These are phyloP conservation scores for Trissonchulus latispiculum DNA, from an alignment of 2,888 invertebrate genomes.

Conservation along the genomic window DNA sequence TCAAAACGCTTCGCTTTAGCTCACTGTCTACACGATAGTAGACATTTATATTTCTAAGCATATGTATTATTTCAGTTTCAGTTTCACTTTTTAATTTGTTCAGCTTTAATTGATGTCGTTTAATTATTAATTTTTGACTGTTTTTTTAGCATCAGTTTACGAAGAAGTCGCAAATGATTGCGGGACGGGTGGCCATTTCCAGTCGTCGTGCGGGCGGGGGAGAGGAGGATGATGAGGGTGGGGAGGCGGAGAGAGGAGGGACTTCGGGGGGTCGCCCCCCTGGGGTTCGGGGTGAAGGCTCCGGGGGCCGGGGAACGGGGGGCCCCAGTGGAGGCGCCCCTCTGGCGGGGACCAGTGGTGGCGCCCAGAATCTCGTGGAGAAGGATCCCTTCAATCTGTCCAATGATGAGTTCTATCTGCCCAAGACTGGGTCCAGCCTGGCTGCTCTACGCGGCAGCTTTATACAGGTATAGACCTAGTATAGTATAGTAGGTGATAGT, in stretches of 20 bases:
- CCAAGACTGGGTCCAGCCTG: constrained; percentile 64
- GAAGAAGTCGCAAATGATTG: constrained; percentile 42
- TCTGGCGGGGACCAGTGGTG: too few species aligned
- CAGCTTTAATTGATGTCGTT: too few species aligned
- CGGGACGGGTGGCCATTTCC: constrained; percentile 41
- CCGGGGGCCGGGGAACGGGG: too few species aligned
- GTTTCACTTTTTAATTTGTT: too few species aligned
- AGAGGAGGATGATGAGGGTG: constrained; percentile 36
- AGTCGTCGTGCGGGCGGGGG: constrained; percentile 27
- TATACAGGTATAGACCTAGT: too few species aligned
- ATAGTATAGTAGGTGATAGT: too few species aligned
- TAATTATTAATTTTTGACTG: too few species aligned
- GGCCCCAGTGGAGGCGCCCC: too few species aligned
- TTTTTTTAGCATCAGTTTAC: constrained; percentile 33
- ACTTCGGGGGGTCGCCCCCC: background rate
- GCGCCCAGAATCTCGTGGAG: constrained; percentile 48
- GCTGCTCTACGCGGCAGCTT: constrained; percentile 3
- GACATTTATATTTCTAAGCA: too few species aligned
- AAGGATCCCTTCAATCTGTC: constrained; percentile 95
- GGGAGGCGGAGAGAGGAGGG: constrained; percentile 14
- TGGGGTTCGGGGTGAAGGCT: background rate
- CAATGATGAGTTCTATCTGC: constrained; percentile 90
- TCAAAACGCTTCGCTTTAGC: too few species aligned
- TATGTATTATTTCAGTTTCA: too few species aligned
- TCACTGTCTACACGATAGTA: too few species aligned